These are phyloP conservation scores for Eretmochelys imbricata DNA, from an alignment of 2,113 vertebrate genomes.

Conservation along the genomic window DNA sequence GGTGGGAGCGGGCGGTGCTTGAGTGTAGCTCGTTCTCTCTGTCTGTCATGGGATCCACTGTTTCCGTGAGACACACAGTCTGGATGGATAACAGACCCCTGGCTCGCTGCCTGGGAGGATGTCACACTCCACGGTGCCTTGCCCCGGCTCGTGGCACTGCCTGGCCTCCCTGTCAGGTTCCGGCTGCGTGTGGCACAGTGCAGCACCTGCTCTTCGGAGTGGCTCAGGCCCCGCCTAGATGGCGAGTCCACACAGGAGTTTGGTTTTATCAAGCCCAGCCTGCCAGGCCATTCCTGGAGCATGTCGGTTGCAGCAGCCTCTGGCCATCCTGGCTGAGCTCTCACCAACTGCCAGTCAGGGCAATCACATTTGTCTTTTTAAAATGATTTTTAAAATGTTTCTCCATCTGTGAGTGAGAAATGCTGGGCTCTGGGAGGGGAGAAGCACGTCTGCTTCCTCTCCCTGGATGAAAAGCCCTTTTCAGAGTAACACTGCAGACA, in stretches of 20 bases:
- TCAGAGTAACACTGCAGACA: background rate
- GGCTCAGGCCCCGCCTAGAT: no score
- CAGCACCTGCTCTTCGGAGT: no score
- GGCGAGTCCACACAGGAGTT: no score
- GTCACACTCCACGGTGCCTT: no score
- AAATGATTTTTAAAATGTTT: background rate
- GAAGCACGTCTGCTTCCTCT: background rate
- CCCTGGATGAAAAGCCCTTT: background rate
- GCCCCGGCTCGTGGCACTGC: no score
- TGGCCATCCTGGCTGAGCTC: background rate
- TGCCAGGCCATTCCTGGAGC: background rate
- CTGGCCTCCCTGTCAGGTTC: no score
- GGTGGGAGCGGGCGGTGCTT: background rate
- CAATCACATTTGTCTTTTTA: background rate
- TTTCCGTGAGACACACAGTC: no score
- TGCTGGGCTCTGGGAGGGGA: background rate
- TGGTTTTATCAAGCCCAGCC: background rate
- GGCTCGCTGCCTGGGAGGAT: no score
- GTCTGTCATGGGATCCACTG: no score
- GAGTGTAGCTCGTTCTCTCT: no score
- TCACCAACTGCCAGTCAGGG: background rate
- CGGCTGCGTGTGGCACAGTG: no score
- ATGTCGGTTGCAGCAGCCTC: background rate
- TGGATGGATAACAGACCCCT: no score
- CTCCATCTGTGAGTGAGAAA: background rate